These are phyloP conservation scores for Halocynthia roretzi DNA, from an alignment of 23 tunicate species.

Conservation along the genomic window DNA sequence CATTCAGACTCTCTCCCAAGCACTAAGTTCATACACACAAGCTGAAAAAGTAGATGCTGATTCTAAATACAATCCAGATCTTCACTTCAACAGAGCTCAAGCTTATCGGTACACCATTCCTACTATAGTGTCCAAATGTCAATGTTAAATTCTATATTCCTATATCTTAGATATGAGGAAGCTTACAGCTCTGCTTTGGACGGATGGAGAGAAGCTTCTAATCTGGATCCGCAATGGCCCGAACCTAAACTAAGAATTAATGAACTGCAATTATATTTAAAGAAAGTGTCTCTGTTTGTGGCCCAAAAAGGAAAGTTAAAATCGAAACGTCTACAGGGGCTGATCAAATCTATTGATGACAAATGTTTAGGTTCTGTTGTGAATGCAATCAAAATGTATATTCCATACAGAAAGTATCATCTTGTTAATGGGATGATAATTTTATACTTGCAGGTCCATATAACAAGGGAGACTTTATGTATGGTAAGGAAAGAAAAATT, in stretches of 20 bases:
- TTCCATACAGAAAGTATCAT: too few relatives aligned
- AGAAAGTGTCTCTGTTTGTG: constrained; percentile 50
- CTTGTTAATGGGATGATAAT: too few relatives aligned
- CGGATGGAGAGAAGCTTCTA: constrained; percentile 41
- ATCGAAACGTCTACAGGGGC: constrained; percentile 33
- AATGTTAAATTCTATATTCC: not conserved
- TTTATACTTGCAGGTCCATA: too few relatives aligned
- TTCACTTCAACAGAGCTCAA: constrained; percentile 77
- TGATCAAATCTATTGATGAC: constrained; percentile 54
- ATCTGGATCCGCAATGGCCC: constrained; percentile 74
- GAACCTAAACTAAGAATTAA: constrained; percentile 39
- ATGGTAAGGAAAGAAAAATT: too few relatives aligned
- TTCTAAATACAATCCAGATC: constrained; percentile 67
- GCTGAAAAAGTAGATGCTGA: constrained; percentile 72
- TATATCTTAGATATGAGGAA: constrained; percentile 45
- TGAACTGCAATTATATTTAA: constrained; percentile 46
- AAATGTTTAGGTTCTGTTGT: constrained; percentile 39
- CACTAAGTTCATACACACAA: constrained; percentile 57
- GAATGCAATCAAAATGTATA: too few relatives aligned
- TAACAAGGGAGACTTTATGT: too few relatives aligned
- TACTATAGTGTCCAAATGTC: too few relatives aligned
- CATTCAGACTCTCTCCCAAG: constrained; percentile 31
- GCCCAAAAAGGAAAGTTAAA: constrained; percentile 71
- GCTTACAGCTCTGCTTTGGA: constrained; percentile 48
- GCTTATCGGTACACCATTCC: constrained; percentile 31